Conservation (phyloP, 2,113 vertebrate genomes). For the Zingel zingel region DNA sequence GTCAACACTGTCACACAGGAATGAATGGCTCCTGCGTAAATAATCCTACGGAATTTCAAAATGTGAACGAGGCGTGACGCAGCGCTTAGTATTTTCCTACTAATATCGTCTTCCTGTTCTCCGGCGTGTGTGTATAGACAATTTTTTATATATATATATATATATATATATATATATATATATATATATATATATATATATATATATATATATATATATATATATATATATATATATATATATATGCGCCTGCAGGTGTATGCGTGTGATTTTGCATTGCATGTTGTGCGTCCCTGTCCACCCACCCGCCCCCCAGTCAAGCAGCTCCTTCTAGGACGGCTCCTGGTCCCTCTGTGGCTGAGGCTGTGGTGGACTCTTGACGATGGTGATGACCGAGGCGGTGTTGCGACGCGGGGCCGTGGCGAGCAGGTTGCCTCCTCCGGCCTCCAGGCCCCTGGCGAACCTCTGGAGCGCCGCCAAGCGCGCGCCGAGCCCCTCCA, state of each 20-base stretch:
- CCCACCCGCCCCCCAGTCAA: conserved; percentile 20
- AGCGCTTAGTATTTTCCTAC: conserved; percentile 68
- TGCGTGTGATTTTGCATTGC: conserved; percentile 66
- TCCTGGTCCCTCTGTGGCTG: conserved; percentile 82
- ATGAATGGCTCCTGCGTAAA: conserved; percentile 14
- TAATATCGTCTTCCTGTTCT: conserved; percentile 44
- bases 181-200: background rate
- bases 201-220: background rate
- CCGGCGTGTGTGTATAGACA: conserved; percentile 30
- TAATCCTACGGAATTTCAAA: background rate
- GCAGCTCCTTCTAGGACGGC: conserved; percentile 79
- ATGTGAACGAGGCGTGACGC: conserved; percentile 48
- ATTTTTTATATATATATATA: background rate
- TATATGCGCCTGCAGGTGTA: conserved; percentile 25
- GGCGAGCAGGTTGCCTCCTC: conserved; percentile 89
- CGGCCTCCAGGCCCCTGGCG: conserved; percentile 91
- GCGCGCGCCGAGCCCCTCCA: conserved; percentile 95
- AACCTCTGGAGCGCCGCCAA: conserved; percentile 97
- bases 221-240: background rate
- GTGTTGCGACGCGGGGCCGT: conserved; percentile 92
- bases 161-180: too few relatives aligned
- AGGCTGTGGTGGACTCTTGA: conserved; percentile 92
- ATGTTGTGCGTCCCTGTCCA: conserved; percentile 30
- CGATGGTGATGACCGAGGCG: conserved; percentile 93
- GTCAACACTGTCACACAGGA: conserved; percentile 14